Conservation (phyloP, 2,888 invertebrate genomes). For the Amphipoea lucens region DNA sequence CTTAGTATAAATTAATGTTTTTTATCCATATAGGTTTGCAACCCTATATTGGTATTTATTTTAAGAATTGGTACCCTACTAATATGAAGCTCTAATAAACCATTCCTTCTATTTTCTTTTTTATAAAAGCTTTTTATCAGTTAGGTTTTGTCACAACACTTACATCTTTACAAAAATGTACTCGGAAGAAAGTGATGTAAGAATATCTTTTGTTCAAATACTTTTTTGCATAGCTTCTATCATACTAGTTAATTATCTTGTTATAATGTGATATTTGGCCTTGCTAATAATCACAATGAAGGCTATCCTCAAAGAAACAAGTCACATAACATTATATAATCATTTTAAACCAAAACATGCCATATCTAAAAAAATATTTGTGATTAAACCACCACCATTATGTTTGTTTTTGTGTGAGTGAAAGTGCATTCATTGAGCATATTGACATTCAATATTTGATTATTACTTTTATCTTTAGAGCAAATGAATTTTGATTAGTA, state of each 20-base stretch:
- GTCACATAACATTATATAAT: conserved; percentile 22
- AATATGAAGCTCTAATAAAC: neutral
- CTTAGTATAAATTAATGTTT: neutral
- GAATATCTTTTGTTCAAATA: neutral
- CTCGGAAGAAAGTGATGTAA: neutral
- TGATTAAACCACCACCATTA: conserved; percentile 65
- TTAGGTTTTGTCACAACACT: neutral
- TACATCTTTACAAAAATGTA: neutral
- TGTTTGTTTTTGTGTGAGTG: conserved; percentile 45
- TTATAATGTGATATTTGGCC: conserved; percentile 45
- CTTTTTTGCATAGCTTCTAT: neutral
- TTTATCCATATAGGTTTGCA: neutral
- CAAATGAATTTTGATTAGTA: conserved; percentile 13
- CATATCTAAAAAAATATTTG: conserved; percentile 34
- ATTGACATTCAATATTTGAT: conserved; percentile 12
- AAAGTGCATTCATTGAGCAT: conserved; percentile 57
- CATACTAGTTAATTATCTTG: conserved; percentile 49
- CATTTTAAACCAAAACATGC: conserved; percentile 45
- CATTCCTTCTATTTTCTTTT: neutral
- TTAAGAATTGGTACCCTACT: neutral
- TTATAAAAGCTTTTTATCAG: neutral
- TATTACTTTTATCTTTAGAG: conserved; percentile 27
- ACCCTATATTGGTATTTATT: neutral
- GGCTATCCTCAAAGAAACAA: conserved; percentile 40
- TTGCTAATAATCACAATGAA: conserved; percentile 53